Evolutionary conservation across 1,140 invertebrate genomes (phyloP), one percentile per base, ranked within the genome.

Genomic region (Vanessa atalanta): DNA sequence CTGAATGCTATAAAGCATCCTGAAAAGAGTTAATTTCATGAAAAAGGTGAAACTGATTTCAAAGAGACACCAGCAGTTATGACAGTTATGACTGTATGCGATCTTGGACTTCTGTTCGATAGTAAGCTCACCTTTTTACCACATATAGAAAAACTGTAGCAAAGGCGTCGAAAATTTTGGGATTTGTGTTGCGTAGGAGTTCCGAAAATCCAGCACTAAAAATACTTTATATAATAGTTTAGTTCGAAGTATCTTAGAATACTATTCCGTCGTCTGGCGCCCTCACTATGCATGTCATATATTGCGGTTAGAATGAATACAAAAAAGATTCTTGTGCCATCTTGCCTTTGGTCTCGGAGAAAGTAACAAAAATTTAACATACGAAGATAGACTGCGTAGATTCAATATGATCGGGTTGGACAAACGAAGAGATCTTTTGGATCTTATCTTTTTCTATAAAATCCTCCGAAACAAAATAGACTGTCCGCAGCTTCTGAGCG

Each of bases 261-360:
- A 51, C 6, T 15, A 14, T 15, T 51, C 50, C 50, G 6, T 51
- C 50, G 3, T 51, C 50, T 51, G 50, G 50, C 50, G 50, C 1
- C 50, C 50, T 51, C 50, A 51, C 50, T 51, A n/a, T 51, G 50
- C 50, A 51, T 51, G 50, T 51, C 50, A 51, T 51, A 51, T 51
- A 1, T 51, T 51, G 6, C 50, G 50, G 50, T 51, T 51, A 51
- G 50, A 51, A 51, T 14, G 50, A 51, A 51, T 51, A 51, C 50
- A 51, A 15, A 51, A 51, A 51, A 15, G 50, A 51, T 51, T 51
- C 15, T 51, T 51, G 50, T 51, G 50, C 12, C 50, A 51, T 51
- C 15, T 51, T 6, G 50, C 1, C 15, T 51, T 51, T 51, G 15
- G 1, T 51, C 50, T 51, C 1, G 6, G 50, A 51, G 50, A 51